phyloP scores from a whole-genome alignment of 2,888 invertebrate species.

The Pseudolycoriella hygida region DNA sequence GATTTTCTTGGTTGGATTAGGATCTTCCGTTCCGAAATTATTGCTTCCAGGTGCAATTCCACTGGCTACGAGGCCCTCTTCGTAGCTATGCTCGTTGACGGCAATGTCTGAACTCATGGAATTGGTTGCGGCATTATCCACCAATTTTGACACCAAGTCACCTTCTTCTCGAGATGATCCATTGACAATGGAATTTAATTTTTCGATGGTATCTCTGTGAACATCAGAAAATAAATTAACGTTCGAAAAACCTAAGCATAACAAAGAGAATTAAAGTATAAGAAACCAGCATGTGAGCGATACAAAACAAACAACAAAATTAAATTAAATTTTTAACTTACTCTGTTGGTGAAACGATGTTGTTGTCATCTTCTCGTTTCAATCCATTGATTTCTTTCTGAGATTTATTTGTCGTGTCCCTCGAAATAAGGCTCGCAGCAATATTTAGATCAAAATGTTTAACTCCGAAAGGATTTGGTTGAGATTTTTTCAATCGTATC shows the following conservation, averaged over 20 bases:
- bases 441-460: conserved; percentile 37
- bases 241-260: no score
- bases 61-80: conserved; percentile 65
- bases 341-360: no score
- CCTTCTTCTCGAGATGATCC: conserved; percentile 30
- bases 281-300: no score
- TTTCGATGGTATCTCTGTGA: no score
- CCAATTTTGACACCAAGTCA: conserved; percentile 57
- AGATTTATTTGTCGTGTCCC: conserved; percentile 28
- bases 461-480: conserved; percentile 11
- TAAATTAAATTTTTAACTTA: no score
- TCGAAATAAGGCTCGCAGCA: conserved; percentile 38
- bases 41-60: conserved; percentile 64
- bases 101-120: conserved; percentile 31
- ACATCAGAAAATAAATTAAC: no score
- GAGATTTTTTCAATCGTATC: conserved; percentile 15
- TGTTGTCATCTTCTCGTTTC: neutral
- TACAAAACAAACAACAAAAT: no score
- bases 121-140: conserved; percentile 53
- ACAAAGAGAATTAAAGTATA: no score
- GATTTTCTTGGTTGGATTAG: conserved; percentile 16
- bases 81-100: conserved; percentile 32
- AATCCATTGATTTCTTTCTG: conserved; percentile 17
- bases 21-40: conserved; percentile 64
- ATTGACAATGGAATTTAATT: conserved; percentile 6